Base-by-base conservation (phyloP, 2,797 vertebrate species). In the Urophycis tenuis region DNA sequence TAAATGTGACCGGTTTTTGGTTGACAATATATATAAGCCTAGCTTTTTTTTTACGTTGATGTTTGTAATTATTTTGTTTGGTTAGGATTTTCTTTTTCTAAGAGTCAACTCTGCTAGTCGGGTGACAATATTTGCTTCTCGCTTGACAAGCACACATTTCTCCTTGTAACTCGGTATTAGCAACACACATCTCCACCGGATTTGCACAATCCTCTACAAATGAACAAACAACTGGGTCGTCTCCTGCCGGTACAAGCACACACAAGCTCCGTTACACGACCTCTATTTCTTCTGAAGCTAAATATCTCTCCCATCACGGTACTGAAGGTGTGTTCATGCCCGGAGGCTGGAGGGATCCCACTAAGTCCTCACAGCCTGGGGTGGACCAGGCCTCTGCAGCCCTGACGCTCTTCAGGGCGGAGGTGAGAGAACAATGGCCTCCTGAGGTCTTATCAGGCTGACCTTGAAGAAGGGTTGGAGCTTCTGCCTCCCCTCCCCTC, bases 391-490 rank as follows among this genome's bases (percentile, higher is more conserved):
- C 81, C 77, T 77, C 85, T 82, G 64, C 80, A 85, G 80, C 22
- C 92, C 90, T 91, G 90, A 91, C 91, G 86, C 85, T 90, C 90
- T 92, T 92, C 90, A 84, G 89, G 87, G 89, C 88, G 83, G 92
- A 92, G 92, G 93, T 93, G 86, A 81, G 33, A 81, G 79, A 88
- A 89, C 89, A 92, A 91, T 90, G 88, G 85, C 84, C 85, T 87
- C 85, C 89, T 81, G 85, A 85, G 89, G 89, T 89, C 86, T 94
- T 94, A 94, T 93, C 92, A 89, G 86, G 33, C 35, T 89, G 92
- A 94, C 93, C 93, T 93, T 93, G 90, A 90, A 64, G 80, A 86
- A 87, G 84, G 79, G 89, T 89, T 87, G 91, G 90, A 90, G 88
- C 88, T 82, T 85, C 86, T 80, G 90, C 92, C 89, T 86, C 85